Evolutionary conservation across 2,113 vertebrate species (phyloP).

Genomic region (Lophochroa leadbeateri): DNA sequence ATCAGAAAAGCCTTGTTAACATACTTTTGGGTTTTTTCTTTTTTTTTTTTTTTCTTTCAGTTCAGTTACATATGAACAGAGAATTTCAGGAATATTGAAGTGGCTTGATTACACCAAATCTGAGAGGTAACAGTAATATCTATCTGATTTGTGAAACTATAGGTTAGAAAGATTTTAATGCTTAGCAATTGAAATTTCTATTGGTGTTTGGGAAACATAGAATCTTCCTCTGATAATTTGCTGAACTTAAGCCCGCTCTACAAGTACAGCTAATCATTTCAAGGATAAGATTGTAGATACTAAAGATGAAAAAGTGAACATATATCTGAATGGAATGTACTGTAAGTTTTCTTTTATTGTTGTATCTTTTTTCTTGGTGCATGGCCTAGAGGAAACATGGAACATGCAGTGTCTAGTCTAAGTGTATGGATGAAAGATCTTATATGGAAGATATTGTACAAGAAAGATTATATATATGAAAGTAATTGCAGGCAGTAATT

Average conservation of each 20-base stretch:
- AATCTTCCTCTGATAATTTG: not conserved
- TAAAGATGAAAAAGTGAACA: not conserved
- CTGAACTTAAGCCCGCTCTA: not conserved
- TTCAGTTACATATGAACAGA: constrained; percentile 53
- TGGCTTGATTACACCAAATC: constrained; percentile 76
- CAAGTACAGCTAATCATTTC: not conserved
- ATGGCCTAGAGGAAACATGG: not conserved
- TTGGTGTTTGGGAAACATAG: not conserved
- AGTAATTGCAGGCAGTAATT: not conserved
- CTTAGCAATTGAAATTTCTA: not conserved
- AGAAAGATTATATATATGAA: not conserved
- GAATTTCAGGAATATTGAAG: constrained; percentile 68
- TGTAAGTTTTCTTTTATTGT: not conserved
- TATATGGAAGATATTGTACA: not conserved
- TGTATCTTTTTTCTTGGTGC: not conserved
- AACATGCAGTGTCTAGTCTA: not conserved
- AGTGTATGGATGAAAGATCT: not conserved
- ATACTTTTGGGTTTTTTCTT: not conserved
- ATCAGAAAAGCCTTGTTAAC: not conserved
- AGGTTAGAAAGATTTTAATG: not conserved
- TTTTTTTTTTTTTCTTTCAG: constrained; percentile 23
- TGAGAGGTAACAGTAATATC: constrained; percentile 68
- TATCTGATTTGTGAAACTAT: not conserved
- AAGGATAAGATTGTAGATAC: not conserved
- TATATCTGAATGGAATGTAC: not conserved